Evolutionary conservation across 2,113 vertebrate species (phyloP).

Genomic region (Speoplatyrhinus poulsoni): DNA sequence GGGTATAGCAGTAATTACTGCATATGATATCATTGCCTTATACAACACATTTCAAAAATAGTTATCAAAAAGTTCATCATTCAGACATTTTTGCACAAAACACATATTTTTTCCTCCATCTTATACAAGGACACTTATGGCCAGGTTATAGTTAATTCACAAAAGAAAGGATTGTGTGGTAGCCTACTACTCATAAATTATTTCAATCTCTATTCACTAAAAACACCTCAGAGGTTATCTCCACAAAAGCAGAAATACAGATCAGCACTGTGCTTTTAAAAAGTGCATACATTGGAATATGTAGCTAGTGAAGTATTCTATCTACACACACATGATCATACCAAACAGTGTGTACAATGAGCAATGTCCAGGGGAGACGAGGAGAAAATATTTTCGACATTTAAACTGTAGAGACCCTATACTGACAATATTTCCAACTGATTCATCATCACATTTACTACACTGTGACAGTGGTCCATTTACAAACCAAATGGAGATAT

Average conservation of each 20-base stretch:
- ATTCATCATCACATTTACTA: neutral
- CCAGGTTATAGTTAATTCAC: constrained; percentile 57
- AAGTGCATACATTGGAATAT: constrained; percentile 18
- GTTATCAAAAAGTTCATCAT: constrained; percentile 68
- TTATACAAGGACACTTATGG: constrained; percentile 79
- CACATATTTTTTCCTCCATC: constrained; percentile 53
- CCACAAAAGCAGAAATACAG: constrained; percentile 29
- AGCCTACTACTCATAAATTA: constrained; percentile 9
- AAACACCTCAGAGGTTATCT: neutral
- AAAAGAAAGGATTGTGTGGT: constrained; percentile 7
- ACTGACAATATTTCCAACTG: constrained; percentile 19
- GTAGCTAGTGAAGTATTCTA: constrained; percentile 5
- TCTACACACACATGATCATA: neutral
- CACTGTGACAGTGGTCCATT: constrained; percentile 12
- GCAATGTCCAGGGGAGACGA: neutral
- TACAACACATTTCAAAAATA: constrained; percentile 76
- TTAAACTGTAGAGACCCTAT: constrained; percentile 22
- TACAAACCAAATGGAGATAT: constrained; percentile 31
- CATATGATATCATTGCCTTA: constrained; percentile 69
- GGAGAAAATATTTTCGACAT: neutral
- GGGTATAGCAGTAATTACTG: constrained; percentile 55
- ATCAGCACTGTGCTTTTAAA: constrained; percentile 59
- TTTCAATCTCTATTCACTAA: constrained; percentile 19
- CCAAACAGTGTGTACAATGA: constrained; percentile 2
- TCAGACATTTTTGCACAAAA: constrained; percentile 57